Evolutionary conservation across 53 echinoderm and acorn worm genomes (phyloP).

Genomic region (Pentamera pediparva): DNA sequence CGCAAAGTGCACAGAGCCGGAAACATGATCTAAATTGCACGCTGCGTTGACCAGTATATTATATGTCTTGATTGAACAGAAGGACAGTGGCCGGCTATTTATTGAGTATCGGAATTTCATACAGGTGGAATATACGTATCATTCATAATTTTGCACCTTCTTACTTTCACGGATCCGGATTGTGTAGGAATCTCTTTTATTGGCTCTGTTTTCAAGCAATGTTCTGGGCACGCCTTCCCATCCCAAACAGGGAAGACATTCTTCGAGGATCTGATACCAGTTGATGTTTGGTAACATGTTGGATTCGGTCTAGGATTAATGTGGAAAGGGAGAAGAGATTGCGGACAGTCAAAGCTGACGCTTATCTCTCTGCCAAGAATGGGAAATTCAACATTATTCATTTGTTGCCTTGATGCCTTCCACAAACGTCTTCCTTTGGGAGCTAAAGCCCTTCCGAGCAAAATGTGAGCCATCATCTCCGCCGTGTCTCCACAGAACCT

Average conservation of each 20-base stretch:
- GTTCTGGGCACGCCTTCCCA: background rate
- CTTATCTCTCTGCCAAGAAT: background rate
- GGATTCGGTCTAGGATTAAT: background rate
- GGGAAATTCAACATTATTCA: no score
- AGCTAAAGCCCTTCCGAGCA: background rate
- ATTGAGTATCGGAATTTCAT: no score
- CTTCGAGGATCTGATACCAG: background rate
- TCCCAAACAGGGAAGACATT: background rate
- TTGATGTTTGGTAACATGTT: background rate
- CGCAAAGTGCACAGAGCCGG: no score
- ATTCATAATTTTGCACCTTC: background rate
- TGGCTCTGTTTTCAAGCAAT: constrained; percentile 9
- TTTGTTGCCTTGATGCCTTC: no score
- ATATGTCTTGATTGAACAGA: no score
- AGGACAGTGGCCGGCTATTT: no score
- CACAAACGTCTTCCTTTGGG: background rate
- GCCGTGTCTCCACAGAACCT: constrained; percentile 1
- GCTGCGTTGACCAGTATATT: no score
- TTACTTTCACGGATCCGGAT: background rate
- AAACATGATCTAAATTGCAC: no score
- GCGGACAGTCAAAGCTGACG: constrained; percentile 5
- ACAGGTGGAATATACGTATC: no score
- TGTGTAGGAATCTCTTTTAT: background rate
- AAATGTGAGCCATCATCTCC: constrained; percentile 13
- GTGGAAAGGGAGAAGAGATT: constrained; percentile 10